Evolutionary conservation across 2,113 vertebrate genomes (phyloP), one percentile per base, ranked within the genome.

Genomic region (Aphelocoma coerulescens): DNA sequence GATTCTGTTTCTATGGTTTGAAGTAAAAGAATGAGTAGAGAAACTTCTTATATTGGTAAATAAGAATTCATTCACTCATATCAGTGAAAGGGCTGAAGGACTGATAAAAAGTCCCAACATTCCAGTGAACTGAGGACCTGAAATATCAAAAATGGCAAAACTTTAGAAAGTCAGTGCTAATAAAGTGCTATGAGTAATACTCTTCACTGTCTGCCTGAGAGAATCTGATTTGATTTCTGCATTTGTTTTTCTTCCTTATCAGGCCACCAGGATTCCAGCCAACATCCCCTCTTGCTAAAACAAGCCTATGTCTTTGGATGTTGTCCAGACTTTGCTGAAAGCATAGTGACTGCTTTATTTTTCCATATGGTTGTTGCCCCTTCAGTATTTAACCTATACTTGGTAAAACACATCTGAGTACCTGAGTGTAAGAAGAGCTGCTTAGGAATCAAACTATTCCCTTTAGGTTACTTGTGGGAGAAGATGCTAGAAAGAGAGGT

Each of bases 161-260:
- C 16, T 91, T 87, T 48, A 81, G 69, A 57, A 91, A 91, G 55
- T 74, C 85, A 93, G 43, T 66, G 71, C 15, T 67, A 93, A 13
- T 86, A 52, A 71, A 91, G 19, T 65, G 39, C 28, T 93, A 13
- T 86, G 48, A 88, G 59, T 74, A 95, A 93, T 77, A 54, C 6
- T 55, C 59, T 88, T 94, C 62, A 44, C 54, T 67, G 39, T 83
- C 49, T 82, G 37, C 37, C 49, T 85, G 33, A 63, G 58, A 88
- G 44, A 88, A 80, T 71, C 51, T 94, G 67, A 69, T 93, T 43
- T 79, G 46, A 67, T 90, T 89, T 94, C 75, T 95, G 26, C 35
- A 52, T 93, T 94, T 80, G 67, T 67, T 93, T 46, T 76, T 85
- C 48, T 85, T 73, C 74, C 54, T 89, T 94, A 85, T 85, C 88